Conservation (phyloP, 2,797 vertebrate species). For the Spondyliosoma cantharus region DNA sequence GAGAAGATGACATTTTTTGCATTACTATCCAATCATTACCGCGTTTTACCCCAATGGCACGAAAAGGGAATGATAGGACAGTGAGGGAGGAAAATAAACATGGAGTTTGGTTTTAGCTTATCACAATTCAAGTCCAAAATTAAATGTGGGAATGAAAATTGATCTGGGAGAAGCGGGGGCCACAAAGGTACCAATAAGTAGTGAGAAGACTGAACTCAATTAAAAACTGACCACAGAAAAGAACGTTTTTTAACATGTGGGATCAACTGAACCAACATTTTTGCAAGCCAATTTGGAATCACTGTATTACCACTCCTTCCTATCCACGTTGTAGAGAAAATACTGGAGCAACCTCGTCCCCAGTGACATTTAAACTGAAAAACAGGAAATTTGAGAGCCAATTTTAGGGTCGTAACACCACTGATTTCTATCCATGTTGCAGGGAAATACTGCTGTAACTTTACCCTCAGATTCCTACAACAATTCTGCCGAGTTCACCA, state of each 20-base stretch:
- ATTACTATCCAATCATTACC: slow-evolving; percentile 15
- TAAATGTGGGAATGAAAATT: neutral
- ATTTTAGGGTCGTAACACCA: slow-evolving; percentile 12
- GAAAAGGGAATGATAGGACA: slow-evolving; percentile 20
- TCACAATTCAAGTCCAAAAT: neutral
- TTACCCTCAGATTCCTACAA: slow-evolving; percentile 22
- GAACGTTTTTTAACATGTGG: neutral
- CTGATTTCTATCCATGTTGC: slow-evolving; percentile 18
- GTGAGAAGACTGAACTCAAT: slow-evolving; percentile 10
- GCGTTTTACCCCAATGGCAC: slow-evolving; percentile 14
- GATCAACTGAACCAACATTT: neutral
- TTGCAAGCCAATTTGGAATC: slow-evolving; percentile 12
- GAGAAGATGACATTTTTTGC: slow-evolving; percentile 9
- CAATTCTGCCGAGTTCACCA: slow-evolving; percentile 26
- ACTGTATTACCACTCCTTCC: neutral
- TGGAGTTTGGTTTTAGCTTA: neutral
- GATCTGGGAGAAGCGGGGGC: slow-evolving; percentile 17
- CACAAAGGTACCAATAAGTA: slow-evolving; percentile 3
- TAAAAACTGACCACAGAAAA: slow-evolving; percentile 5
- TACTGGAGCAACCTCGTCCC: slow-evolving; percentile 8
- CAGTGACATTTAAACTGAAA: slow-evolving; percentile 5
- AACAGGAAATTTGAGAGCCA: slow-evolving; percentile 2
- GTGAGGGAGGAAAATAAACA: slow-evolving; percentile 1
- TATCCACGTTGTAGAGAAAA: slow-evolving; percentile 23
- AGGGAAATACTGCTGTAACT: slow-evolving; percentile 32